Conservation (phyloP, 1,140 invertebrate species). For the Oedothorax gibbosus region DNA sequence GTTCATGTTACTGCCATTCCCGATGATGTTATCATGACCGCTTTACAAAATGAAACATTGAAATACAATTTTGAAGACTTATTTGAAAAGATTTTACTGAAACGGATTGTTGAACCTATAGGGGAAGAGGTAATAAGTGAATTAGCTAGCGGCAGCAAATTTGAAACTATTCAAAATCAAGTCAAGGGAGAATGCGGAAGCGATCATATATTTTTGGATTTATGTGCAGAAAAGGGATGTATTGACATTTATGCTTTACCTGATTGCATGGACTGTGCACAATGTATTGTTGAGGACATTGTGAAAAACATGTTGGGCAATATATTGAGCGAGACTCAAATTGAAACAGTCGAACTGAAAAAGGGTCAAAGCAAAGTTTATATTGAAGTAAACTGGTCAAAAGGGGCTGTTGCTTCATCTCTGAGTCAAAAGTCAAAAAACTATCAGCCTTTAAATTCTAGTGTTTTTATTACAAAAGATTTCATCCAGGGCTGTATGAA, state of each 20-base stretch:
- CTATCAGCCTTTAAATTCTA: not conserved
- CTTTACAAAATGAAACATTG: not conserved
- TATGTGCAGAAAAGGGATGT: constrained; percentile 27
- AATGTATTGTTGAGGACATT: constrained; percentile 7
- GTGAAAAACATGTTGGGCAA: constrained; percentile 12
- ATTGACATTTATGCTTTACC: constrained; percentile 25
- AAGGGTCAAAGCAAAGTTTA: constrained; percentile 7
- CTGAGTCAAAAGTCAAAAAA: not conserved
- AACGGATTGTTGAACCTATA: constrained; percentile 14
- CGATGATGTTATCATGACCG: constrained; percentile 2
- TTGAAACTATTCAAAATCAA: constrained; percentile 9
- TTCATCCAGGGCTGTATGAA: not conserved
- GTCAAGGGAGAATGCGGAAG: constrained; percentile 15
- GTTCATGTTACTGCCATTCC: constrained; percentile 24
- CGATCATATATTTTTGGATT: constrained; percentile 28
- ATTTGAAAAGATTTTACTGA: constrained; percentile 10
- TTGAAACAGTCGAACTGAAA: constrained; percentile 14
- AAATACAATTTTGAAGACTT: constrained; percentile 10
- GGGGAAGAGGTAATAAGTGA: constrained; percentile 43
- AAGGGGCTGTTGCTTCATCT: constrained; percentile 19
- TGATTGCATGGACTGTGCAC: constrained; percentile 13
- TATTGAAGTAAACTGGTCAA: constrained; percentile 22
- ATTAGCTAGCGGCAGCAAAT: constrained; percentile 5
- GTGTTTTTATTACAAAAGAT: not conserved
- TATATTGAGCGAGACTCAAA: constrained; percentile 1